A percentile compares a stretch with the other conserved stretches of the same genome.
Conservation (phyloP, 2,797 vertebrate genomes). For the Triplophysa bombifrons region DNA sequence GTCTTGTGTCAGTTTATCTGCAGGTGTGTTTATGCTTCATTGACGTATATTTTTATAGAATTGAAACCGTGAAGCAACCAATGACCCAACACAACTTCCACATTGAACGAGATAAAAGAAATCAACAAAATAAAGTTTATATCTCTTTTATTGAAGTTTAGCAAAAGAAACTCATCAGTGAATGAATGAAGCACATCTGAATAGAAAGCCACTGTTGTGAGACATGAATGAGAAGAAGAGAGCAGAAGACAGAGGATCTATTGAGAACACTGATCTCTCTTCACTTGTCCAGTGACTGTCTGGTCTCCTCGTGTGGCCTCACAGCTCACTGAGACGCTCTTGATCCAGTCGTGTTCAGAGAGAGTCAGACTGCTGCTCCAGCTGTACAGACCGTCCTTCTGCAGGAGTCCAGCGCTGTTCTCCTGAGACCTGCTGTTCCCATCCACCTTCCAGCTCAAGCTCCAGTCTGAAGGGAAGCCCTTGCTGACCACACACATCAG, state of each 20-base stretch:
- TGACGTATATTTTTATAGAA: constrained; percentile 3
- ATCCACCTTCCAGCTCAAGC: constrained; percentile 18
- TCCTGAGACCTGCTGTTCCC: too few relatives aligned
- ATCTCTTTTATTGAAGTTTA: not conserved
- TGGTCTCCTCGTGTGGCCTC: constrained; percentile 55
- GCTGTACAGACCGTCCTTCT: constrained; percentile 51
- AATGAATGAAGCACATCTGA: not conserved
- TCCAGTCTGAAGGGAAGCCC: constrained; percentile 66
- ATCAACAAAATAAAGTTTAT: not conserved
- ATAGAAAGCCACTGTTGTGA: not conserved
- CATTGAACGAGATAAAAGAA: not conserved
- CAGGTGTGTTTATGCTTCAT: constrained; percentile 8
- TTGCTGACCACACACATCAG: constrained; percentile 61
- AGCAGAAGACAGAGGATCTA: not conserved
- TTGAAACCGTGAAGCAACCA: not conserved
- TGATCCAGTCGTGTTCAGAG: constrained; percentile 30
- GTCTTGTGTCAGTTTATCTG: not conserved
- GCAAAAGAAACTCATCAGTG: not conserved
- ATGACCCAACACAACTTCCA: not conserved
- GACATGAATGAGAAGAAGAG: too few relatives aligned
- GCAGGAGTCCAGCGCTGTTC: constrained; percentile 39
- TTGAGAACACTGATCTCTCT: constrained; percentile 63
- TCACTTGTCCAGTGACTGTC: constrained; percentile 47
- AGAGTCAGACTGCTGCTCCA: constrained; percentile 54
- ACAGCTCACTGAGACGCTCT: constrained; percentile 44